Evolutionary conservation across 2,888 invertebrate species (phyloP), one percentile per base, ranked within the genome.

Genomic region (Drosophila longiperda): DNA sequence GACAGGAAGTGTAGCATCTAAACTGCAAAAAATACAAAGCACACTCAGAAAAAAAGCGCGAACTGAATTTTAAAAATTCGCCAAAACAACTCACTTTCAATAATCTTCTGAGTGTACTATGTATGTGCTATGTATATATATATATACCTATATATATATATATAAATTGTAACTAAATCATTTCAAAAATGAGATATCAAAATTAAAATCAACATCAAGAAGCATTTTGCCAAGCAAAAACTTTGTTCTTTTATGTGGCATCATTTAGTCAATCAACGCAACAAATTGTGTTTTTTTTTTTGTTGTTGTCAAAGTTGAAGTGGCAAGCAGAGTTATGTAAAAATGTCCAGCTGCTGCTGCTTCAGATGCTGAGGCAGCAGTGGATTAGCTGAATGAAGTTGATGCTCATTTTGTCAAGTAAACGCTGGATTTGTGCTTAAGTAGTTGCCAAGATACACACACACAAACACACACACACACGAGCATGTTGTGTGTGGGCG

Each of bases 301-400:
- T 12, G 15, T 15, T 58, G 33, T 38, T 54, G 57, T 34, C 54
- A 45, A 26, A 38, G 20, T 36, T 57, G 52, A 17, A 20, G 12
- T 32, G 36, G 26, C 23, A 17, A 42, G 32, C 20, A 15, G 57
- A 57, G 42, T 32, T 40, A 29, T n/a, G 1, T 12, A 50, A 6
- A 23, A 49, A 26, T 40, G 17, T 15, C 17, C 54, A 34, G 45
- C 42, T 63, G 57, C 32, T 60, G 54, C 64, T 77, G 73, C 8
- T 33, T 15, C 36, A 48, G 55, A 48, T 45, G 45, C 45, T 45
- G 45, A 45, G 15, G 23, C 15, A 23, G 45, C 78, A 65, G 11
- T 71, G 59, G 81, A 78, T 80, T 80, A 80, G 68, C 55, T 60
- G 7, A 9, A 66, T 5, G 53, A 75, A 65, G 32, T 58, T 65